phyloP scores from a whole-genome alignment of 2,113 vertebrate genomes.

The Brachypteracias leptosomus region DNA sequence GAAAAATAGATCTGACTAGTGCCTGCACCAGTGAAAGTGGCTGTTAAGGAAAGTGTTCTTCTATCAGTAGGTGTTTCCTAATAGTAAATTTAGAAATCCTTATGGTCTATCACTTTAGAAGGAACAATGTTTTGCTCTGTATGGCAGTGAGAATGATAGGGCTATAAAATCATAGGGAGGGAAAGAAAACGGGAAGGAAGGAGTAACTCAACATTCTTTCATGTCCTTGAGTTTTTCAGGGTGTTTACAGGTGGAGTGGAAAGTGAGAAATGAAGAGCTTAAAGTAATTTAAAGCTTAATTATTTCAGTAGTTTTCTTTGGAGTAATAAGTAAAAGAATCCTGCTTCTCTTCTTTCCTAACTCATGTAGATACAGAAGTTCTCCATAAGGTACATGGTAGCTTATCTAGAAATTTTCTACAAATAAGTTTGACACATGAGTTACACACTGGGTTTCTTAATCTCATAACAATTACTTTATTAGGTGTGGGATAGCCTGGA shows the following conservation, averaged over 20 bases:
- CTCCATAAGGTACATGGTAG: background rate
- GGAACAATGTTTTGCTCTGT: background rate
- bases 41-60: background rate
- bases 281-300: background rate
- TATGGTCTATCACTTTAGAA: background rate
- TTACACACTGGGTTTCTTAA: background rate
- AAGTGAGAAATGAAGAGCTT: background rate
- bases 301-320: background rate
- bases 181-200: background rate
- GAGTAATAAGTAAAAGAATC: background rate
- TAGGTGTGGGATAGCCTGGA: background rate
- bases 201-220: background rate
- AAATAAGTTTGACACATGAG: background rate
- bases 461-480: background rate
- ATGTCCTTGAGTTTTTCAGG: background rate
- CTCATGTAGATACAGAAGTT: background rate
- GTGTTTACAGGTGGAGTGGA: background rate
- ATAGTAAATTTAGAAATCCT: background rate
- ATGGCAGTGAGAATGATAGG: background rate
- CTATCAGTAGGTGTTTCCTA: background rate
- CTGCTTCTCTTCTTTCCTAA: background rate
- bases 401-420: background rate
- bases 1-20: background rate
- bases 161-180: background rate
- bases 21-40: background rate